phyloP scores from a whole-genome alignment of 1,140 invertebrate genomes.

The Lepidurus arcticus region DNA sequence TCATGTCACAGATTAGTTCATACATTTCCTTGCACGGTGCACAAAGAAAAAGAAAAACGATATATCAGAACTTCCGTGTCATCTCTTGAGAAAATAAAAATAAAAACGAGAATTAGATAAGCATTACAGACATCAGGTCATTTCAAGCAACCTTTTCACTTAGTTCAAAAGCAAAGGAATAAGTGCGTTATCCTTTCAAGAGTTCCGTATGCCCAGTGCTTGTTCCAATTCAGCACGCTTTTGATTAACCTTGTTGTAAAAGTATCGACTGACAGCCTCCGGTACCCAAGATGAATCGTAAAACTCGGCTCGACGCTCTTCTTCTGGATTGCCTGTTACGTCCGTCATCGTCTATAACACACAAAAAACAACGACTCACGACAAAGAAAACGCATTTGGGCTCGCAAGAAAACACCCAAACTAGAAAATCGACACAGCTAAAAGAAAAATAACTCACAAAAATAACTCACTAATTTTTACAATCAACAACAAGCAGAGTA shows the following conservation, averaged over 20 bases:
- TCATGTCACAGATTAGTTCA: too few relatives aligned
- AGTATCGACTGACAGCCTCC: slow-evolving; percentile 95
- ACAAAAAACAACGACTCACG: neutral
- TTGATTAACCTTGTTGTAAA: slow-evolving; percentile 96
- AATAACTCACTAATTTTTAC: too few relatives aligned
- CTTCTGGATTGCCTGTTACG: slow-evolving; percentile 90
- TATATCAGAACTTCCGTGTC: too few relatives aligned
- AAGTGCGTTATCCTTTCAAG: slow-evolving; percentile 32
- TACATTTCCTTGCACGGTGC: too few relatives aligned
- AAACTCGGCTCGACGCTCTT: slow-evolving; percentile 88
- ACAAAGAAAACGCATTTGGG: slow-evolving; percentile 5
- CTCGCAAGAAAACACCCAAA: neutral
- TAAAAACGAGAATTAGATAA: too few relatives aligned
- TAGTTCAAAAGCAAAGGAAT: neutral
- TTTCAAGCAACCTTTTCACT: neutral
- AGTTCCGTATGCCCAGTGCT: slow-evolving; percentile 66
- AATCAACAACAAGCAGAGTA: too few relatives aligned
- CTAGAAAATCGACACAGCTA: neutral
- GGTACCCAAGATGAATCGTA: slow-evolving; percentile 93
- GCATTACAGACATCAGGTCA: neutral
- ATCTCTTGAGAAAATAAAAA: too few relatives aligned
- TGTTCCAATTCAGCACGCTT: slow-evolving; percentile 87
- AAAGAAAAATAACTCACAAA: too few relatives aligned
- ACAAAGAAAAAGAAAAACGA: too few relatives aligned
- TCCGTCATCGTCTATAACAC: slow-evolving; percentile 81